Evolutionary conservation across 1,140 invertebrate genomes (phyloP).

Genomic region (Ptiloglossa arizonensis): DNA sequence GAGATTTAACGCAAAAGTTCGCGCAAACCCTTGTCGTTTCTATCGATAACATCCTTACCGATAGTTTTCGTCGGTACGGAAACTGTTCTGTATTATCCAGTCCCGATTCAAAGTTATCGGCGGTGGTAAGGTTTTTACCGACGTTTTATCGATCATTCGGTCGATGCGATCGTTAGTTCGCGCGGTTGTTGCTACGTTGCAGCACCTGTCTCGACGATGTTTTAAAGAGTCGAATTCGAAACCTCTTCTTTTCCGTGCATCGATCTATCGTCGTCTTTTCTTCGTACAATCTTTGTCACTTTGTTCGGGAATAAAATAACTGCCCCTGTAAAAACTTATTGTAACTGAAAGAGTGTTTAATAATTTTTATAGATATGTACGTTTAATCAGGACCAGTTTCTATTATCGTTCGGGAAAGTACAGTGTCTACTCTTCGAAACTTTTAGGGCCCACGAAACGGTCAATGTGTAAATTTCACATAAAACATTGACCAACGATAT

Average conservation of each 20-base stretch:
- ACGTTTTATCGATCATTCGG: conserved; percentile 45
- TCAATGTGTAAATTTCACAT: too few species aligned
- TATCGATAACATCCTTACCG: conserved; percentile 28
- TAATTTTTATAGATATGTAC: too few species aligned
- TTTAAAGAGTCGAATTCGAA: not conserved
- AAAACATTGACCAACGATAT: too few species aligned
- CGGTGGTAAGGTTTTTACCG: conserved; percentile 27
- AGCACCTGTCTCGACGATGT: conserved; percentile 46
- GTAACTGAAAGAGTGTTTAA: not conserved
- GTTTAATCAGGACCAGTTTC: too few species aligned
- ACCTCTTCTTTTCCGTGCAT: not conserved
- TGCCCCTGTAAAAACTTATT: too few species aligned
- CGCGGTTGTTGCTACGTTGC: conserved; percentile 30
- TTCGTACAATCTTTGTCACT: too few species aligned
- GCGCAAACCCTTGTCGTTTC: not conserved
- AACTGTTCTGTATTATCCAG: not conserved
- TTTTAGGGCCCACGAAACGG: too few species aligned
- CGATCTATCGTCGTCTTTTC: too few species aligned
- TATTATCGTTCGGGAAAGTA: too few species aligned
- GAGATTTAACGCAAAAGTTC: not conserved
- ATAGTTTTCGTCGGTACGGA: not conserved
- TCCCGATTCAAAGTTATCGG: conserved; percentile 8
- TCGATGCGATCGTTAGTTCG: not conserved
- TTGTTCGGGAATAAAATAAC: too few species aligned
- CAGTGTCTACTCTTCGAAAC: too few species aligned